These are phyloP conservation scores for Phaethornis superciliosus DNA, from an alignment of 2,113 vertebrate genomes.

Conservation along the genomic window DNA sequence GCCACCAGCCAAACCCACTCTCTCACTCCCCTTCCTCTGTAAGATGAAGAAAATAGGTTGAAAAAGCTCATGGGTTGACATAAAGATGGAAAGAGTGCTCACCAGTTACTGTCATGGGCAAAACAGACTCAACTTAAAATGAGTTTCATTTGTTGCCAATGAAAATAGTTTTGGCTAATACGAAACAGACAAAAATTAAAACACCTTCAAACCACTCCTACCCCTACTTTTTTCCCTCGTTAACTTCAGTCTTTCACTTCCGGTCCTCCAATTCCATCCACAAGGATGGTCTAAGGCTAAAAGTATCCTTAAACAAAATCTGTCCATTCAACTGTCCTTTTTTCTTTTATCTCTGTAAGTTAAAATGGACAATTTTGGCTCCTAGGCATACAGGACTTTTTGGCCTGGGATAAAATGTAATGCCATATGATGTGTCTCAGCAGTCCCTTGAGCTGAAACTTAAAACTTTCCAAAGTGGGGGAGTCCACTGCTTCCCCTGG, in stretches of 20 bases:
- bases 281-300: neutral
- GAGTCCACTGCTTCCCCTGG: too few species aligned
- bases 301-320: neutral
- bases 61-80: neutral
- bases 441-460: too few species aligned
- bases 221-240: neutral
- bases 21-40: neutral
- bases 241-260: neutral
- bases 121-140: neutral
- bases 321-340: neutral
- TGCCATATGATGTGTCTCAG: neutral
- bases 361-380: neutral
- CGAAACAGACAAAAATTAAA: neutral
- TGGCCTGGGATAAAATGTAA: neutral
- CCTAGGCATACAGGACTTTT: neutral
- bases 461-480: too few species aligned
- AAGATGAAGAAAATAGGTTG: neutral
- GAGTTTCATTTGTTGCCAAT: neutral
- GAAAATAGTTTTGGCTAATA: neutral
- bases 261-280: neutral
- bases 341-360: neutral
- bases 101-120: neutral
- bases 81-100: neutral
- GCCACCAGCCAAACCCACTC: neutral
- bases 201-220: neutral